Percentiles rank a stretch among this genome's conserved stretches.
phyloP scores from a whole-genome alignment of 2,888 invertebrate genomes.

The Dasysyrphus tricinctus region DNA sequence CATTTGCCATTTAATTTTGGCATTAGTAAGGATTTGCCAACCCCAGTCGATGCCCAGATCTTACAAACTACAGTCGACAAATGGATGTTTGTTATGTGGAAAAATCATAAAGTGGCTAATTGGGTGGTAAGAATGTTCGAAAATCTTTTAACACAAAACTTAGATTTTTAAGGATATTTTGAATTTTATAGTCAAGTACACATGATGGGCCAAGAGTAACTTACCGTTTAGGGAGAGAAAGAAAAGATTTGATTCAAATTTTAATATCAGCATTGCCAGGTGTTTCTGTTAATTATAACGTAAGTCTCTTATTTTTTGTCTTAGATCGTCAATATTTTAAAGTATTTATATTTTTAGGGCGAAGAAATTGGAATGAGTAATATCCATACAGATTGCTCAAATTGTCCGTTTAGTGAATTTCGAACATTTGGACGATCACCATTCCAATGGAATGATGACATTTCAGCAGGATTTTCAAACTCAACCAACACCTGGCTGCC shows the following conservation, averaged over 20 bases:
- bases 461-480: constrained; percentile 86
- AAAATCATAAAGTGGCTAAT: constrained; percentile 84
- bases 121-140: constrained; percentile 86
- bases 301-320: constrained; percentile 44
- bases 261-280: constrained; percentile 90
- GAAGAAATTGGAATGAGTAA: constrained; percentile 89
- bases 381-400: constrained; percentile 84
- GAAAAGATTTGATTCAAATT: constrained; percentile 88
- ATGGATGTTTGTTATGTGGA: constrained; percentile 86
- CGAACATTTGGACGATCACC: constrained; percentile 85
- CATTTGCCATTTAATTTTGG: constrained; percentile 88
- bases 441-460: constrained; percentile 85
- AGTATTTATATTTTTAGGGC: constrained; percentile 82
- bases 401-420: constrained; percentile 82
- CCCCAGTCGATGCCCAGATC: constrained; percentile 84
- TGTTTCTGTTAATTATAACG: constrained; percentile 91
- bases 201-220: constrained; percentile 87
- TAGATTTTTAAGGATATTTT: not conserved
- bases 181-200: constrained; percentile 86
- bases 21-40: constrained; percentile 83
- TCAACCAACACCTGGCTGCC: constrained; percentile 87
- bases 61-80: constrained; percentile 84
- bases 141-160: not conserved
- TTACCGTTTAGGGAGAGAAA: constrained; percentile 86
- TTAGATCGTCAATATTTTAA: not conserved